Percentiles rank a stretch among this genome's conserved stretches.
These are phyloP conservation scores for Polylopha cassiicola DNA, from an alignment of 2,888 invertebrate species.

Conservation along the genomic window DNA sequence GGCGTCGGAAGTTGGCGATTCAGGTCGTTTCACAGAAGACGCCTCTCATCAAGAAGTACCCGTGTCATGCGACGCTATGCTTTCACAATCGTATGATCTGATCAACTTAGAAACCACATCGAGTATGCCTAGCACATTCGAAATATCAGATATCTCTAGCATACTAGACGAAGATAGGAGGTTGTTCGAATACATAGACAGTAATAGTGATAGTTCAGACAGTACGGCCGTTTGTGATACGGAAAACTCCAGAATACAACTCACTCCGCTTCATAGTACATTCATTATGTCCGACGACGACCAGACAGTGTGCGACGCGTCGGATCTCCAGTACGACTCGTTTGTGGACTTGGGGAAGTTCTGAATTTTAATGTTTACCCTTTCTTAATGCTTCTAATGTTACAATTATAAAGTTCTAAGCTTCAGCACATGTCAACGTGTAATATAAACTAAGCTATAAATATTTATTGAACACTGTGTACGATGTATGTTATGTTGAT, in stretches of 20 bases:
- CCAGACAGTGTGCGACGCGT: slow-evolving; percentile 48
- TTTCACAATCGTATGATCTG: slow-evolving; percentile 56
- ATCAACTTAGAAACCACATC: slow-evolving; percentile 49
- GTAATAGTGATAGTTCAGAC: slow-evolving; percentile 60
- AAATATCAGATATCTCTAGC: slow-evolving; percentile 32
- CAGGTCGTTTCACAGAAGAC: slow-evolving; percentile 65
- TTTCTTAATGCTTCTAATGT: slow-evolving; percentile 27
- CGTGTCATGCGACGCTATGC: slow-evolving; percentile 54
- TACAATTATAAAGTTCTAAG: slow-evolving; percentile 22
- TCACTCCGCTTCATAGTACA: slow-evolving; percentile 31
- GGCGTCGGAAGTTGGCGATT: slow-evolving; percentile 59
- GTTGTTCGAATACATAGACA: slow-evolving; percentile 60
- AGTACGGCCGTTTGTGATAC: slow-evolving; percentile 57
- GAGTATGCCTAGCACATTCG: slow-evolving; percentile 28
- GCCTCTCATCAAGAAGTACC: slow-evolving; percentile 44
- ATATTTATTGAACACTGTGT: slow-evolving; percentile 12
- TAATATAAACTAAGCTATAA: slow-evolving; percentile 11
- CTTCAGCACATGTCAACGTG: slow-evolving; percentile 15
- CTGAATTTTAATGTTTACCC: slow-evolving; percentile 37
- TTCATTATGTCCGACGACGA: slow-evolving; percentile 40
- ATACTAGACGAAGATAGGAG: slow-evolving; percentile 28
- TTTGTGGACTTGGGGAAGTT: slow-evolving; percentile 75
- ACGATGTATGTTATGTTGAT: slow-evolving; percentile 8
- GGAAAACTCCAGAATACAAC: slow-evolving; percentile 33
- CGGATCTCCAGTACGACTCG: slow-evolving; percentile 71